Percentiles rank a stretch among this genome's conserved stretches.
Evolutionary conservation across 1,140 invertebrate species (phyloP).

Genomic region (Drosophila saltans): DNA sequence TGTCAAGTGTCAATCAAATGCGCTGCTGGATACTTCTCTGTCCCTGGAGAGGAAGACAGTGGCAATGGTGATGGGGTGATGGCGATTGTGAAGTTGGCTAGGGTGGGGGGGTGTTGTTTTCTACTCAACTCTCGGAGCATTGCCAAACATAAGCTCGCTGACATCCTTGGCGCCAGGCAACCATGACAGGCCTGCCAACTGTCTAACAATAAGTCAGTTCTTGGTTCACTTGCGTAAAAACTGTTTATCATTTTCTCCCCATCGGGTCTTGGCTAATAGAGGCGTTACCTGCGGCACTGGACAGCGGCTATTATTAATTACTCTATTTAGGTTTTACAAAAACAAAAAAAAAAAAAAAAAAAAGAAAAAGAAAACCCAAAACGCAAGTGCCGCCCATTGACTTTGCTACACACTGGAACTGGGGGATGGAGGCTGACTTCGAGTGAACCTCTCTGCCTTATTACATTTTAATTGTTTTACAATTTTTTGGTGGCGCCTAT

Average conservation of each 20-base stretch:
- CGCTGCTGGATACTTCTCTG: conserved; percentile 48
- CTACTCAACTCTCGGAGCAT: conserved; percentile 11
- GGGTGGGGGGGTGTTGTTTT: neutral
- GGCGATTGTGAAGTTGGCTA: no score
- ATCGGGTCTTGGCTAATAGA: conserved; percentile 63
- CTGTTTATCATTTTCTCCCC: conserved; percentile 66
- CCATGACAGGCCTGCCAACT: conserved; percentile 24
- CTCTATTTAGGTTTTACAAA: conserved; percentile 55
- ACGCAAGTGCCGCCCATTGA: conserved; percentile 51
- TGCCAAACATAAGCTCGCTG: conserved; percentile 37
- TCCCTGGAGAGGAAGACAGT: neutral
- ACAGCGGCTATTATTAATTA: conserved; percentile 70
- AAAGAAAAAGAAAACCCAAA: conserved; percentile 6
- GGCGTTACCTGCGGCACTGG: conserved; percentile 55
- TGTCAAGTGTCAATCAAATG: conserved; percentile 76
- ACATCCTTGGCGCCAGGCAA: conserved; percentile 62
- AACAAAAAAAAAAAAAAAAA: no score
- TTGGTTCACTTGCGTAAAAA: conserved; percentile 48
- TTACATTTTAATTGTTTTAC: conserved; percentile 82
- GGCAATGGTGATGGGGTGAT: neutral
- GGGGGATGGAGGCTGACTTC: conserved; percentile 29
- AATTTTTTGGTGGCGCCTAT: conserved; percentile 75
- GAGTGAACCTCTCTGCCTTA: conserved; percentile 54
- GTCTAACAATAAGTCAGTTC: conserved; percentile 9
- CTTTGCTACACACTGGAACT: conserved; percentile 20